Percentiles rank a stretch among this genome's conserved stretches.
phyloP scores from a whole-genome alignment of 2,113 vertebrate genomes.

The Sebastes schlegelii region DNA sequence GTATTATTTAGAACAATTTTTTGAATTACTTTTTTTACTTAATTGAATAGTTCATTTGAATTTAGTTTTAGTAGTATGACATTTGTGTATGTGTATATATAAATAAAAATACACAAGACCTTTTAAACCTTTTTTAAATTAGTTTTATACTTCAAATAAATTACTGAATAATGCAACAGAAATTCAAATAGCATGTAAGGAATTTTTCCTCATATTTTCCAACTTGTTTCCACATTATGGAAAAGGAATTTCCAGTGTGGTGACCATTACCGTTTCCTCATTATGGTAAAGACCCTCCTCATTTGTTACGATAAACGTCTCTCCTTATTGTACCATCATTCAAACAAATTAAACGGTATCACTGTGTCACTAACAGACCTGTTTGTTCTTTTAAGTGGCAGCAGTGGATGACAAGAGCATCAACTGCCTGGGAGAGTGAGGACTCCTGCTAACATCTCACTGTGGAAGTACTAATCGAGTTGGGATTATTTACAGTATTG shows the following conservation, averaged over 20 bases:
- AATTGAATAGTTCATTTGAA: no score
- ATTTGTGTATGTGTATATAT: no score
- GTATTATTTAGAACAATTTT: background rate
- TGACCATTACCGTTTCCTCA: conserved; percentile 9
- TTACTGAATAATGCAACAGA: background rate
- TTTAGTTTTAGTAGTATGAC: no score
- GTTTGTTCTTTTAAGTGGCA: conserved; percentile 43
- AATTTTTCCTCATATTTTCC: conserved; percentile 4
- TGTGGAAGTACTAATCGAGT: conserved; percentile 57
- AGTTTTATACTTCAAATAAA: no score
- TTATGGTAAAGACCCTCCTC: conserved; percentile 39
- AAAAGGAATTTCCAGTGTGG: conserved; percentile 37
- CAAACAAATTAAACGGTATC: background rate
- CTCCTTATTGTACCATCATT: background rate
- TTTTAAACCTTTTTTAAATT: no score
- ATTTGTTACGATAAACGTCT: conserved; percentile 44
- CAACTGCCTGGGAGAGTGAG: conserved; percentile 36
- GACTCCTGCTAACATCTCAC: conserved; percentile 25
- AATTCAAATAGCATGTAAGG: background rate
- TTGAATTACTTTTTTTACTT: no score
- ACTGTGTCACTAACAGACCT: conserved; percentile 33
- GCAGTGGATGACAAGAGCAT: conserved; percentile 13
- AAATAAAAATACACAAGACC: no score
- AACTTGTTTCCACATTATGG: background rate
- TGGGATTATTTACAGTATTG: conserved; percentile 61